phyloP scores from a whole-genome alignment of 2,888 invertebrate genomes.

The Volucella zonaria region DNA sequence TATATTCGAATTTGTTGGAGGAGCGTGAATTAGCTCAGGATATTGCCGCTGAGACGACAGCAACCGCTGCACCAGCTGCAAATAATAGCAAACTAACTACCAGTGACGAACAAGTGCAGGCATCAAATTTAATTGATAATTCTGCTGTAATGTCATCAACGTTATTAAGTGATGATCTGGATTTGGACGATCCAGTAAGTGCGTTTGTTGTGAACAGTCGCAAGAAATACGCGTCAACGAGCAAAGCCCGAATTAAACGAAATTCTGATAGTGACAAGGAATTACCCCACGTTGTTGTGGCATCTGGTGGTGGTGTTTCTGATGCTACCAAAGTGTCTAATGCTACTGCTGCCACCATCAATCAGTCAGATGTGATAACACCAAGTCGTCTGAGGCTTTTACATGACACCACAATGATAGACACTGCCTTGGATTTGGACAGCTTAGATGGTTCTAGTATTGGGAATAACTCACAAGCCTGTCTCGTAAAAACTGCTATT shows the following conservation, averaged over 20 bases:
- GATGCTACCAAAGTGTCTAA: conserved; percentile 63
- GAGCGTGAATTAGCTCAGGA: conserved; percentile 77
- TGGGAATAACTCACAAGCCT: conserved; percentile 87
- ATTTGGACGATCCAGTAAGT: conserved; percentile 82
- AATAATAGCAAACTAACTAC: conserved; percentile 61
- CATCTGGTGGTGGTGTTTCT: conserved; percentile 20
- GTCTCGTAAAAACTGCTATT: conserved; percentile 85
- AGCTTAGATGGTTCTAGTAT: conserved; percentile 90
- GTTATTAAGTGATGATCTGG: conserved; percentile 81
- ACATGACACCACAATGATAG: conserved; percentile 95
- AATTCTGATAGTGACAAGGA: conserved; percentile 66
- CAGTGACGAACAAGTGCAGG: conserved; percentile 52
- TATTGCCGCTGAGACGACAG: conserved; percentile 41
- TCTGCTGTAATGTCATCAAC: conserved; percentile 79
- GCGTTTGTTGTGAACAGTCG: conserved; percentile 79
- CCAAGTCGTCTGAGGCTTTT: conserved; percentile 90
- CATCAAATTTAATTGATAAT: conserved; percentile 48
- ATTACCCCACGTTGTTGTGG: conserved; percentile 43
- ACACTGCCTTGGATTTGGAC: conserved; percentile 94
- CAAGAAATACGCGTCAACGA: conserved; percentile 70
- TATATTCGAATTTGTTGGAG: conserved; percentile 82
- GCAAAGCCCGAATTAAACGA: conserved; percentile 72
- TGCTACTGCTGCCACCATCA: conserved; percentile 56
- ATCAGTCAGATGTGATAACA: conserved; percentile 83
- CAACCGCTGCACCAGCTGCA: conserved; percentile 48